Base-by-base conservation (phyloP, 1,140 invertebrate species). In the Araneus ventricosus region DNA sequence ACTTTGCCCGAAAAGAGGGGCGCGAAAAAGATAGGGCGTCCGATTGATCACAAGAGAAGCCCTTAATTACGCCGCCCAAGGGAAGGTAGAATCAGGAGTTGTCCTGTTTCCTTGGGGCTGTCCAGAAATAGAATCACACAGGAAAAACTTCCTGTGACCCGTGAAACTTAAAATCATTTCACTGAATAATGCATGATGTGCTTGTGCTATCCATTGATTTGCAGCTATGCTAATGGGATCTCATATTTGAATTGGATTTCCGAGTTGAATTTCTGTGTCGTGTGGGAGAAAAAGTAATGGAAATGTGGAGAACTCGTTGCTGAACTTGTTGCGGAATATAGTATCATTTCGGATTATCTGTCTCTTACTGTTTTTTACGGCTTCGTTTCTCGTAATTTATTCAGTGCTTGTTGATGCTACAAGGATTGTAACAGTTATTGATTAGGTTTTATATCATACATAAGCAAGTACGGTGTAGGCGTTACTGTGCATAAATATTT, bases 41-140 rank as follows among this genome's bases (percentile, higher is more conserved):
- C 87, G 45, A 88, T 88, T 88, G 87, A 88, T 88, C 63, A 88
- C 87, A 70, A 37, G 14, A 45, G 87, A 39, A 88, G 63, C 37
- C 87, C 87, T 88, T 88, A 88, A 88, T 88, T 88, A 88, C 87
- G 87, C 61, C 87, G 24, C 63, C 63, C 37, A 27, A 27, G 85
- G 85, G 80, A 41, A 75, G 70, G 70, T 75, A 37, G 70, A 75
- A 75, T 34, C 70, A 75, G 30, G 30, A 75, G 70, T 75, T 75
- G 70, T 75, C 70, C 70, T 75, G 27, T 82, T 82, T 82, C n/a
- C 37, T 30, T 82, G 80, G 80, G 80, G 39, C 80, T 39, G 41
- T 82, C 80, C 41, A 82, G 45, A 82, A 82, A 82, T 82, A 82
- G 80, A 41, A 52, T 52, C 80, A 22, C 17, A 45, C 41, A 0